Base-by-base conservation (phyloP, 2,797 vertebrate species). In the Trachops cirrhosus region DNA sequence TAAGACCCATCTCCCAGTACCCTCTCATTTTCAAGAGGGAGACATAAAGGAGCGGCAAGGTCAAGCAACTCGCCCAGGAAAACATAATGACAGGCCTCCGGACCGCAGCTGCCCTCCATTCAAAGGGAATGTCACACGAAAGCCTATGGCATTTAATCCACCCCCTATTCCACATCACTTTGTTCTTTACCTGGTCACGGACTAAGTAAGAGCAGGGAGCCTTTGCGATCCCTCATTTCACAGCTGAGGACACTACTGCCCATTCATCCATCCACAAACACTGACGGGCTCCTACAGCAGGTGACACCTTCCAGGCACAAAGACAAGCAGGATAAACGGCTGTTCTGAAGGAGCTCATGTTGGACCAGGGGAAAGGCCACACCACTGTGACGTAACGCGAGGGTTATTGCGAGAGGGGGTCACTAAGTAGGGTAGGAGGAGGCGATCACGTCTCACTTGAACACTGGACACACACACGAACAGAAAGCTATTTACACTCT, bases 1-100 rank as follows among this genome's bases (percentile, higher is more conserved):
- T 37, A 2, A 83, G 68, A 94, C 82, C 32, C 6, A 52, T 12
- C 48, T 32, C 26, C 64, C 26, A 48, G 19, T 15, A 14, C 24
- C 46, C 68, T 94, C 68, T 64, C 48, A 62, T 82, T 91, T 87
- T 48, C 79, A 86, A 94, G 70, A 82, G 24, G 70, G 34, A 83
- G 57, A 89, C 86, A 87, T 15, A 39, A 86, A 75, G 44, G 68
- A 26, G 78, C 91, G 84, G 68, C 50, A 71, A 85, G 48, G 68
- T 64, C 90, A 86, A 90, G 67, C 12, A 57, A 59, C 19, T 18
- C 29, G 24, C 39, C 21, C 26, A 41, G 34, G 54, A 44, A 77
- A 62, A 71, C 52, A 64, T 37, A 18, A n/a, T 5, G 44, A 18
- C 29, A 84, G 67, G 86, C 37, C 44, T 85, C 8, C 15, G 11